Evolutionary conservation across 2,113 vertebrate species (phyloP), one percentile per base, ranked within the genome.

Genomic region (Leptobrachium ailaonicum): DNA sequence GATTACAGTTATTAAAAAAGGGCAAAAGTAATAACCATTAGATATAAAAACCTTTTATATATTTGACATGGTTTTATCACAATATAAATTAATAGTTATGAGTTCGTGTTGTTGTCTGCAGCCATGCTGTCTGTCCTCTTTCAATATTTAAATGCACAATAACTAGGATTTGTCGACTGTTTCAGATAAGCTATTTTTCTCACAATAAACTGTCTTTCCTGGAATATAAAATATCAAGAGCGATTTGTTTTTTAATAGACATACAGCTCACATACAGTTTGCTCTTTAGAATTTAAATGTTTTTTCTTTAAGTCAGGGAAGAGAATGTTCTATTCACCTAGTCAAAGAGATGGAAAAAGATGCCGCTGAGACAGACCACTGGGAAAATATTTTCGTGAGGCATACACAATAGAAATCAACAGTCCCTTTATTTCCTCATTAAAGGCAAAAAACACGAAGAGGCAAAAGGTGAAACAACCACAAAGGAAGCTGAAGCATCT

Each of bases 401-500:
- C 47, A 54, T n/a, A 2, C 6, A 68, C 75, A 67, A 66, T 56
- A 11, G 7, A 69, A 77, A 44, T 68, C 8, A 76, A 41, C 11
- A 44, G 4, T 4, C 41, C 41, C 53, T 69, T 68, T 77, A 68
- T 77, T 58, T 69, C 10, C 11, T 43, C n/a, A 69, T 69, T 77
- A 50, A 69, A 77, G 58, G 40, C 41, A 9, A 69, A 69, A 76
- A 44, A 58, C 64, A 20, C 58, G 68, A 68, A 60, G 45, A 42
- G 58, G 53, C 40, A 56, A 54, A 67, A 13, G 45, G 41, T 77
- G 75, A 14, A 40, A 13, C 41, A 7, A 41, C 63, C 12, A 11
- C 40, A 20, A 76, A 60, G 41, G 47, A 40, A 20, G 50, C 14
- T 62, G 5, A 74, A 42, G 13, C 13, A 14, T 60, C 56, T 60